Evolutionary conservation across 92 coral and sea anemone genomes (phyloP).

Genomic region (Palythoa grandiflora): DNA sequence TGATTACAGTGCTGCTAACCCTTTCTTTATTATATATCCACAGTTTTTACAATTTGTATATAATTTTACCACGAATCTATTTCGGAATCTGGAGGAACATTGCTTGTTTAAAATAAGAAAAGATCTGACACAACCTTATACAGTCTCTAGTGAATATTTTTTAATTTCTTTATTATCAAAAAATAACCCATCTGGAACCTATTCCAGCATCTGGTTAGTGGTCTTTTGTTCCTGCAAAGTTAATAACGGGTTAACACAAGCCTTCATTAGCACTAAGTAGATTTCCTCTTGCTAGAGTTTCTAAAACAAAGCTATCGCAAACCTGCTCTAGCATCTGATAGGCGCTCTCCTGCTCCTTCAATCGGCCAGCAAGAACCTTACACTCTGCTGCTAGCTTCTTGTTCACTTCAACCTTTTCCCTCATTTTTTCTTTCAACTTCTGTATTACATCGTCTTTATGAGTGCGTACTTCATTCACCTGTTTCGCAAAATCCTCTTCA

Average conservation of each 20-base stretch:
- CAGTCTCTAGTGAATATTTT: not conserved
- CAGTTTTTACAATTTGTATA: too few relatives aligned
- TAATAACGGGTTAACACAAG: not conserved
- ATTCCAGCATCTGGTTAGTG: too few relatives aligned
- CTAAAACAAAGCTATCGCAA: too few relatives aligned
- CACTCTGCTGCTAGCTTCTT: slow-evolving; percentile 72
- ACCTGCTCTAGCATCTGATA: slow-evolving; percentile 42
- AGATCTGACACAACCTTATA: not conserved
- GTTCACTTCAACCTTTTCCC: slow-evolving; percentile 78
- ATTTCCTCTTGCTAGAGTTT: too few relatives aligned
- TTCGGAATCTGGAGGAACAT: too few relatives aligned
- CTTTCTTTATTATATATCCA: too few relatives aligned
- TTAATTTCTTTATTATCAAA: not conserved
- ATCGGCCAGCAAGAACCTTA: slow-evolving; percentile 62
- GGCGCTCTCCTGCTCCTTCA: slow-evolving; percentile 72
- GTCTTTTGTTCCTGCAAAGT: too few relatives aligned
- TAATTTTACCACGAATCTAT: too few relatives aligned
- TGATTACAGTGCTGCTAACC: too few relatives aligned
- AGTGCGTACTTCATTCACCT: slow-evolving; percentile 75
- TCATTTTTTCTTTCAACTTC: slow-evolving; percentile 79
- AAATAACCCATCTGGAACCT: not conserved
- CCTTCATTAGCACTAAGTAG: not conserved
- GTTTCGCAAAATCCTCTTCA: slow-evolving; percentile 76
- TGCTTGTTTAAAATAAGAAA: not conserved
- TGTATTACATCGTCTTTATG: slow-evolving; percentile 88